Evolutionary conservation across 2,797 vertebrate species (phyloP).

Genomic region (Lateolabrax maculatus): DNA sequence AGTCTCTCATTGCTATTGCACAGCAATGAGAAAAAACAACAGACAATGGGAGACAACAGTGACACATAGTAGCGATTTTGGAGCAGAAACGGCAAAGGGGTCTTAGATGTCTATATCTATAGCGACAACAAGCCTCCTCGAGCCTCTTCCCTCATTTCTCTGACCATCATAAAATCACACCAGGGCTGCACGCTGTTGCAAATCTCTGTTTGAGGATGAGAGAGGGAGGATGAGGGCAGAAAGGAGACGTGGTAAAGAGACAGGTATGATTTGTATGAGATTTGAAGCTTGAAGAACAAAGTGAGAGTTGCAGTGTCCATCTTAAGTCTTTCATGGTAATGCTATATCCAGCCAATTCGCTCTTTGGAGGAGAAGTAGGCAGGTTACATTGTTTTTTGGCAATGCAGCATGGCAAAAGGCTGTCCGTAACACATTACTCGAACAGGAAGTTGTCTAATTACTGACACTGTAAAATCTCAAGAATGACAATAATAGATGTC

Average conservation of each 20-base stretch:
- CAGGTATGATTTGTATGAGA: background rate
- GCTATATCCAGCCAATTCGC: background rate
- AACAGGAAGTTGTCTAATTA: constrained; percentile 1
- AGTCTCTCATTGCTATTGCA: background rate
- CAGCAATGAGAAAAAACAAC: background rate
- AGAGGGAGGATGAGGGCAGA: background rate
- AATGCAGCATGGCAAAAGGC: background rate
- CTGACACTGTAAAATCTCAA: constrained; percentile 1
- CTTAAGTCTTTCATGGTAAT: background rate
- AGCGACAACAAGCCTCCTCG: background rate
- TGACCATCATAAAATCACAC: constrained; percentile 40
- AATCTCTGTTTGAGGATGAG: constrained; percentile 33
- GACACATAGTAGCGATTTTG: background rate
- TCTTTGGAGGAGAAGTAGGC: background rate
- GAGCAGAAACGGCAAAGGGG: too few relatives aligned
- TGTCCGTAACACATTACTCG: background rate
- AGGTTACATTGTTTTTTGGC: background rate
- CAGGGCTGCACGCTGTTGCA: constrained; percentile 41
- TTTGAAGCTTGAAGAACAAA: constrained; percentile 9
- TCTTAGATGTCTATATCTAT: constrained; percentile 15
- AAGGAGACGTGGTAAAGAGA: constrained; percentile 1
- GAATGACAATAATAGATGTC: background rate
- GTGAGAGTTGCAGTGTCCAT: background rate
- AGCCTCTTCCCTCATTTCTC: constrained; percentile 1
- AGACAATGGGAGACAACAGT: background rate